A percentile compares a stretch with the other conserved stretches of the same genome.
phyloP scores from a whole-genome alignment of 2,797 vertebrate genomes.

The Hemibagrus guttatus region DNA sequence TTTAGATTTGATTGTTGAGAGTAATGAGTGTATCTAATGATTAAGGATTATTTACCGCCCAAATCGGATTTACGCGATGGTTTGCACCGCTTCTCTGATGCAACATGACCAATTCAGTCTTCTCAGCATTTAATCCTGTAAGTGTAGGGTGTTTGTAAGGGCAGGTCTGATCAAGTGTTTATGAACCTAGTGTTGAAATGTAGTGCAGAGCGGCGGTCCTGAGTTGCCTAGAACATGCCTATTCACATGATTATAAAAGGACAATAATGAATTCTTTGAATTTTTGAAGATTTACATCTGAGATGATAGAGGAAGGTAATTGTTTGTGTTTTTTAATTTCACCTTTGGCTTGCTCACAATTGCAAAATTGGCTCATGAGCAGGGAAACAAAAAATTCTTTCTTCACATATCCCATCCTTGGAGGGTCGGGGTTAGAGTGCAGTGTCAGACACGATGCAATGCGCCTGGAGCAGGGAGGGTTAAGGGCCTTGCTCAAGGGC shows the following conservation, averaged over 20 bases:
- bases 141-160: slow-evolving; percentile 8
- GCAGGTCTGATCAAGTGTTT: background rate
- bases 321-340: background rate
- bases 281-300: background rate
- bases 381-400: too few relatives aligned
- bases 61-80: background rate
- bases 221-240: background rate
- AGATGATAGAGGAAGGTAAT: background rate
- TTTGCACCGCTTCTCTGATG: background rate
- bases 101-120: background rate
- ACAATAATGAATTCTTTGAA: background rate
- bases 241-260: background rate
- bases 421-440: too few relatives aligned
- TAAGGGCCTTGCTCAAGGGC: too few relatives aligned
- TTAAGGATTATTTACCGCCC: background rate
- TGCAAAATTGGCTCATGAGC: too few relatives aligned
- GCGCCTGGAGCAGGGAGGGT: too few relatives aligned
- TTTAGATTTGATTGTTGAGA: background rate
- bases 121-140: slow-evolving; percentile 1
- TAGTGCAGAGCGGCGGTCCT: too few relatives aligned
- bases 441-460: too few relatives aligned
- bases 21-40: background rate
- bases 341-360: background rate
- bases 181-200: background rate
- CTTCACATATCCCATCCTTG: too few relatives aligned